Evolutionary conservation across 2,113 vertebrate species (phyloP).

Genomic region (Alaudala cheleensis): DNA sequence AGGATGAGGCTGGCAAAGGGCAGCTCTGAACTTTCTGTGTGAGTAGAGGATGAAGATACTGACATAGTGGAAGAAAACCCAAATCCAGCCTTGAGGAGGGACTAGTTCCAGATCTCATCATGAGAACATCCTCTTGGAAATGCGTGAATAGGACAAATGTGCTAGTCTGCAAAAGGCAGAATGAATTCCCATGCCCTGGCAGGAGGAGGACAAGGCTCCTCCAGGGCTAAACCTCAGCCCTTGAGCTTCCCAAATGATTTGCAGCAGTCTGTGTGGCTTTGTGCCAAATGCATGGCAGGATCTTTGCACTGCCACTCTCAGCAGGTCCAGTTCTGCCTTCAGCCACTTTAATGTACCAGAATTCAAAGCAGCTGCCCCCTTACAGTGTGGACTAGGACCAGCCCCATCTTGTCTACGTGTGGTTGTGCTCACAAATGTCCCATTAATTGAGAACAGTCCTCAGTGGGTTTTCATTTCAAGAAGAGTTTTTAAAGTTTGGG

Average conservation of each 20-base stretch:
- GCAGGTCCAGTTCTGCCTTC: conserved; percentile 14
- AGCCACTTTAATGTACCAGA: background rate
- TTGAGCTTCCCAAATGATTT: background rate
- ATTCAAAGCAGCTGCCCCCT: conserved; percentile 24
- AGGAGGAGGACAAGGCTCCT: background rate
- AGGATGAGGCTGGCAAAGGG: background rate
- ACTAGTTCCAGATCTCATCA: background rate
- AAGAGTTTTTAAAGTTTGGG: conserved; percentile 48
- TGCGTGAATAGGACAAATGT: background rate
- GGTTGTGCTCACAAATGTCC: conserved; percentile 21
- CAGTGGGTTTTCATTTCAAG: conserved; percentile 28
- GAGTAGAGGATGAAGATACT: background rate
- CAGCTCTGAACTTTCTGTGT: background rate
- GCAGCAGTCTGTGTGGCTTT: background rate
- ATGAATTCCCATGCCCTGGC: background rate
- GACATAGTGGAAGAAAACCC: background rate
- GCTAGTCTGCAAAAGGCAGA: background rate
- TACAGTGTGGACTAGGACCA: background rate
- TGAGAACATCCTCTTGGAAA: background rate
- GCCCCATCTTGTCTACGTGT: background rate
- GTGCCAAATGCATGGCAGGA: background rate
- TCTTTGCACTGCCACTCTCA: background rate
- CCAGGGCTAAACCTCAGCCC: background rate
- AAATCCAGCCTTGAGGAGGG: background rate
- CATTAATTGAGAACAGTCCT: conserved; percentile 41